Evolutionary conservation across 2,888 invertebrate genomes (phyloP).

Genomic region (Eutolmus rufibarbis): DNA sequence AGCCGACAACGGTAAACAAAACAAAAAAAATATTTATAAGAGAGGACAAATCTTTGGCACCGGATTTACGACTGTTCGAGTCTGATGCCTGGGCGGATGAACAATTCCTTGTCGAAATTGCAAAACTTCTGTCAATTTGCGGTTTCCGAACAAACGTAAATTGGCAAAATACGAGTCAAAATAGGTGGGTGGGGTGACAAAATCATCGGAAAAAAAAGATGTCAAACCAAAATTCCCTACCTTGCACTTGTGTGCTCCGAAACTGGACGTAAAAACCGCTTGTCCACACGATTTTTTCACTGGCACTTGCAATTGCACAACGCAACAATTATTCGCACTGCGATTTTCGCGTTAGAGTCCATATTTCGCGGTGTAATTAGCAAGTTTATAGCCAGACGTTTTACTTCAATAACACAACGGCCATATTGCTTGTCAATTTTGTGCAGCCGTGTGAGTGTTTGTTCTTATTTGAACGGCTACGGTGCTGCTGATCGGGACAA

Average conservation of each 20-base stretch:
- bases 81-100: not conserved
- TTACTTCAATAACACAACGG: constrained; percentile 44
- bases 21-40: not conserved
- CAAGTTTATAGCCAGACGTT: constrained; percentile 44
- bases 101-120: not conserved
- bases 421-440: constrained; percentile 44
- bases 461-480: not conserved
- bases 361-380: constrained; percentile 40
- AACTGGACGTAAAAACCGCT: not conserved
- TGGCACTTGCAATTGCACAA: constrained; percentile 27
- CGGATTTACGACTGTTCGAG: not conserved
- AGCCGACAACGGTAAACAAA: constrained; percentile 40
- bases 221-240: constrained; percentile 1
- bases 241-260: not conserved
- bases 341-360: constrained; percentile 16
- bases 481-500: not conserved
- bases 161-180: constrained; percentile 10
- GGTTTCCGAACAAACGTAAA: not conserved
- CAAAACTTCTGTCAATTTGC: not conserved
- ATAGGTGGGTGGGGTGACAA: constrained; percentile 45
- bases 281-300: constrained; percentile 5
- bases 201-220: constrained; percentile 40
- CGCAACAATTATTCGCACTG: not conserved
- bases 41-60: not conserved
- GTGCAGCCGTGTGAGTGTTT: not conserved